Evolutionary conservation across 2,797 vertebrate species (phyloP).

Genomic region (Poecilia picta): DNA sequence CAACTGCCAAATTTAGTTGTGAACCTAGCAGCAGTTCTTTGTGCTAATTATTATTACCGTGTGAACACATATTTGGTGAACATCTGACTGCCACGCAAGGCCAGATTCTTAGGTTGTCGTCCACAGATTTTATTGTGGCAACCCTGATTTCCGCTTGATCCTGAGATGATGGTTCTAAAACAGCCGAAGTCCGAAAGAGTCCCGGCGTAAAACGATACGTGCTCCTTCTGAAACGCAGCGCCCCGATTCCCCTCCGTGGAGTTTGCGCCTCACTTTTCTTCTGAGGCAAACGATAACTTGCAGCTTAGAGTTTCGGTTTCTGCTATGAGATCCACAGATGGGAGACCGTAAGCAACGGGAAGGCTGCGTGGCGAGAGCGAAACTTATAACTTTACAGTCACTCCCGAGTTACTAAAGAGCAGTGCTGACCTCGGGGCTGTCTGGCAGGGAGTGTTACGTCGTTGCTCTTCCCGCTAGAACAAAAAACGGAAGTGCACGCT

Average conservation of each 20-base stretch:
- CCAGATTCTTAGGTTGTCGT: constrained; percentile 61
- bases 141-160: constrained; percentile 42
- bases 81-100: constrained; percentile 48
- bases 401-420: constrained; percentile 28
- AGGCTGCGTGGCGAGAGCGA: constrained; percentile 9
- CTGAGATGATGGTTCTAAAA: constrained; percentile 38
- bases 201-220: constrained; percentile 16
- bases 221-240: not conserved
- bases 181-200: not conserved
- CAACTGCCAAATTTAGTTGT: constrained; percentile 79
- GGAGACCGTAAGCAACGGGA: not conserved
- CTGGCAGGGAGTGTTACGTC: constrained; percentile 42
- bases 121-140: constrained; percentile 39
- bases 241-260: not conserved
- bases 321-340: not conserved
- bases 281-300: not conserved
- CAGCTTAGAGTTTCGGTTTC: not conserved
- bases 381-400: constrained; percentile 24
- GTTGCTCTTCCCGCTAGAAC: constrained; percentile 66
- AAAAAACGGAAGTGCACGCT: constrained; percentile 74
- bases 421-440: constrained; percentile 44
- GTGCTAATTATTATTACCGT: constrained; percentile 37
- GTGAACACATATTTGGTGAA: constrained; percentile 58
- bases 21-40: constrained; percentile 63
- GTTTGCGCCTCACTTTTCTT: not conserved